These are phyloP conservation scores for Hypolimnas misippus DNA, from an alignment of 2,888 invertebrate species.

Conservation along the genomic window DNA sequence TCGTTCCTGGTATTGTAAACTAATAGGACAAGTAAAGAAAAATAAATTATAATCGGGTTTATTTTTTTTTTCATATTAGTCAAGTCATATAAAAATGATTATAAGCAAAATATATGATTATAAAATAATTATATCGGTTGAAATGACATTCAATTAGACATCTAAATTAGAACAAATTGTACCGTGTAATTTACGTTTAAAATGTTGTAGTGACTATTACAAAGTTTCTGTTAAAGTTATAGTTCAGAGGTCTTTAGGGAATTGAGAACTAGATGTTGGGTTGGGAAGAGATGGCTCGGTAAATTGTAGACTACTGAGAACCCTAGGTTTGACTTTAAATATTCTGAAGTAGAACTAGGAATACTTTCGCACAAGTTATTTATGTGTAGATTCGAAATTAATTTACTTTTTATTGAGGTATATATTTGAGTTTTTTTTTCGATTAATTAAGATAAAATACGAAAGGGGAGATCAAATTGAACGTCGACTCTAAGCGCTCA, in stretches of 20 bases:
- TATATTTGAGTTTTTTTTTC: neutral
- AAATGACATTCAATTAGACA: too few relatives aligned
- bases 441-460: neutral
- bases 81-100: too few relatives aligned
- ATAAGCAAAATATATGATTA: too few relatives aligned
- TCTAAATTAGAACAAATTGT: neutral
- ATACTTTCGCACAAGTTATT: neutral
- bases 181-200: neutral
- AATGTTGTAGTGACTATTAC: slow-evolving; percentile 3
- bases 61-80: too few relatives aligned
- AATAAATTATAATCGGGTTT: too few relatives aligned
- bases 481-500: neutral
- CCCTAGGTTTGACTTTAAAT: slow-evolving; percentile 24
- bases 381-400: too few relatives aligned
- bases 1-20: too few relatives aligned
- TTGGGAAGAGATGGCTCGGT: slow-evolving; percentile 9
- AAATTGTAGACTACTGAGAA: slow-evolving; percentile 22
- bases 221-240: slow-evolving; percentile 19
- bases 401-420: neutral
- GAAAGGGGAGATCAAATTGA: neutral
- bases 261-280: slow-evolving; percentile 9
- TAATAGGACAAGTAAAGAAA: too few relatives aligned
- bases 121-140: too few relatives aligned
- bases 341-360: slow-evolving; percentile 3
- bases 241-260: slow-evolving; percentile 23